Conservation (phyloP, 2,797 vertebrate genomes). For the Steatocranus sp. region DNA sequence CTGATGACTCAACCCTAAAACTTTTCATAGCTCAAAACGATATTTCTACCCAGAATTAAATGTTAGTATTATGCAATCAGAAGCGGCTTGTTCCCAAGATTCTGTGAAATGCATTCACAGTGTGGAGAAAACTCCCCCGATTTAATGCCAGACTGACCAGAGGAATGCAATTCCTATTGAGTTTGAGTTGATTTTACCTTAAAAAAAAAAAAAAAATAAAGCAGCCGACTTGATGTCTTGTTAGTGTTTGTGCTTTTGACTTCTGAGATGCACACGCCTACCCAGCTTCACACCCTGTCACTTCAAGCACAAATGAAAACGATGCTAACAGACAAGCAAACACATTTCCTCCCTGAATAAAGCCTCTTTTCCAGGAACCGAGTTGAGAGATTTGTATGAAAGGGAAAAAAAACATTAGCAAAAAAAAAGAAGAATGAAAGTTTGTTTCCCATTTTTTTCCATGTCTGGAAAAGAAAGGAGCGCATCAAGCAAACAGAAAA, state of each 20-base stretch:
- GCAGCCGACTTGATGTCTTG: constrained; percentile 55
- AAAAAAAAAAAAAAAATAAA: constrained; percentile 45
- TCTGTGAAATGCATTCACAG: background rate
- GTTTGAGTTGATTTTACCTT: constrained; percentile 27
- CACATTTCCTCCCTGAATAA: constrained; percentile 59
- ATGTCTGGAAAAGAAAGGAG: constrained; percentile 30
- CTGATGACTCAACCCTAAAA: background rate
- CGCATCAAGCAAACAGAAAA: constrained; percentile 41
- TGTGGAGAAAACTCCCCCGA: background rate
- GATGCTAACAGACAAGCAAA: constrained; percentile 69
- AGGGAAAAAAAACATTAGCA: constrained; percentile 8
- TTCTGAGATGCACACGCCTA: constrained; percentile 63
- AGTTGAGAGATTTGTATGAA: constrained; percentile 48
- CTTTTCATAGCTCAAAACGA: background rate
- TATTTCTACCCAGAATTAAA: background rate
- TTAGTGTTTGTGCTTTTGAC: constrained; percentile 66
- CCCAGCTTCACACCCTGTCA: constrained; percentile 68
- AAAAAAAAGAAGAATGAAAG: constrained; percentile 39
- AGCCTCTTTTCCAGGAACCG: constrained; percentile 54
- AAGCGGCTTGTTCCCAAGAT: background rate
- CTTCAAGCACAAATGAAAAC: constrained; percentile 67
- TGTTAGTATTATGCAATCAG: background rate
- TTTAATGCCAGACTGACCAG: constrained; percentile 33
- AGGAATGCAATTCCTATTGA: constrained; percentile 5
- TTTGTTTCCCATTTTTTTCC: too few relatives aligned